Percentiles rank a stretch among this genome's conserved stretches.
phyloP scores from a whole-genome alignment of 53 echinoderm and acorn worm genomes.

The Glandiceps talaboti region DNA sequence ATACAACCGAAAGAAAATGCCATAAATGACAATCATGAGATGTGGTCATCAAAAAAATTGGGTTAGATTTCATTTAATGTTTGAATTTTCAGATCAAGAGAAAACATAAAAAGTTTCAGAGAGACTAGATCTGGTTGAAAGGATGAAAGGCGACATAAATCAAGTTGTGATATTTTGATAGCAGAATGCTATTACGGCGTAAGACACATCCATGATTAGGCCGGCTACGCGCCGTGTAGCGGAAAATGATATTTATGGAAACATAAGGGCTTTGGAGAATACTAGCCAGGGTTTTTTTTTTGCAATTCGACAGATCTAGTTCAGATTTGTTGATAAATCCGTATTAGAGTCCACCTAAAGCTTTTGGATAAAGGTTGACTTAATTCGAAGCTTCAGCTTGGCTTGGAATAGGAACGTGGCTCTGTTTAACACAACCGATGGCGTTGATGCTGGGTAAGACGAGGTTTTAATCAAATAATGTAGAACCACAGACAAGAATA shows the following conservation, averaged over 20 bases:
- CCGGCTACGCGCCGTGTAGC: not conserved
- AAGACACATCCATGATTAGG: not conserved
- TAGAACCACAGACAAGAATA: too few relatives aligned
- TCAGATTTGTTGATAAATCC: not conserved
- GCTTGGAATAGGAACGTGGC: too few relatives aligned
- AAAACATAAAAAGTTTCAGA: too few relatives aligned
- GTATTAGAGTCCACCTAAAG: not conserved
- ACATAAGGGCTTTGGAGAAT: not conserved
- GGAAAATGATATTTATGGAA: not conserved
- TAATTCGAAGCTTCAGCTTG: not conserved
- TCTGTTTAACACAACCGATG: too few relatives aligned
- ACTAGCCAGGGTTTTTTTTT: not conserved
- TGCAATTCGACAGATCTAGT: not conserved
- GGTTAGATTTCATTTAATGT: too few relatives aligned
- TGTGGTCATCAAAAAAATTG: not conserved
- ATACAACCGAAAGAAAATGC: not conserved
- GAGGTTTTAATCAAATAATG: too few relatives aligned
- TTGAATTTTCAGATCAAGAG: too few relatives aligned
- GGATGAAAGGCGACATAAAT: not conserved
- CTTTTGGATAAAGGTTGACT: not conserved
- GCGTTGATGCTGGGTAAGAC: too few relatives aligned
- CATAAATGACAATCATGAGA: not conserved
- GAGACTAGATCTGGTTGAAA: too few relatives aligned
- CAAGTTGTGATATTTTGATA: not conserved
- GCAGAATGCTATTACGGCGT: not conserved